These are phyloP conservation scores for Fragum whitleyi DNA, from an alignment of 2,888 invertebrate species.

Conservation along the genomic window DNA sequence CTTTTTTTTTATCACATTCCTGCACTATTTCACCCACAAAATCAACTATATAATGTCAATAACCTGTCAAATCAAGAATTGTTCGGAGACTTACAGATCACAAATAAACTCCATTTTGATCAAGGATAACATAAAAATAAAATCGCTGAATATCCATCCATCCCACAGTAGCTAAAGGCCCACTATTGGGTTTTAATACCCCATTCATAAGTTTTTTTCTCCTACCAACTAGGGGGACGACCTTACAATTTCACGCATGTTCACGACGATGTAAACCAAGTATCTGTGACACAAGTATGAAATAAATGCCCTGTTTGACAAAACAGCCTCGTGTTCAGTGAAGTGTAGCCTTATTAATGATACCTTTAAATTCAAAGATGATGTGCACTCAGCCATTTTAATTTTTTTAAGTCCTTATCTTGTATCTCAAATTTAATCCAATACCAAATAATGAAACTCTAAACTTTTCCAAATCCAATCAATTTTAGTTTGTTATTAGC, in stretches of 20 bases:
- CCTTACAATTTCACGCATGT: constrained; percentile 24
- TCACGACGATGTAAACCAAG: neutral
- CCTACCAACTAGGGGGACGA: neutral
- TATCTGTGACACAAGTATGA: constrained; percentile 18
- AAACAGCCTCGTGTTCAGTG: neutral
- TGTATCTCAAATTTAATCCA: neutral
- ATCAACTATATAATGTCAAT: neutral
- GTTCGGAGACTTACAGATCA: constrained; percentile 8
- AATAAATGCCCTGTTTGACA: constrained; percentile 10
- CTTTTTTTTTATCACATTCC: neutral
- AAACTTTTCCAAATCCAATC: neutral
- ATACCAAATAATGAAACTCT: neutral
- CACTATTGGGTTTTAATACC: constrained; percentile 25
- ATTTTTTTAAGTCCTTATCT: constrained; percentile 5
- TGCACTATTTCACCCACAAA: neutral
- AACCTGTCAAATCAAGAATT: constrained; percentile 1
- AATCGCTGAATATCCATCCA: constrained; percentile 7
- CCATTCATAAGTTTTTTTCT: constrained; percentile 23
- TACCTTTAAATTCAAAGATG: constrained; percentile 10
- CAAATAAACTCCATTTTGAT: constrained; percentile 14
- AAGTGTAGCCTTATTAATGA: constrained; percentile 11
- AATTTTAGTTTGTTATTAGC: too few relatives aligned
- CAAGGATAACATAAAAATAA: neutral
- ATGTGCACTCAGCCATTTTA: constrained; percentile 2
- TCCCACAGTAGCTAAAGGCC: constrained; percentile 8